phyloP scores from a whole-genome alignment of 2,888 invertebrate species.

The Hydroisotoma schaefferi region DNA sequence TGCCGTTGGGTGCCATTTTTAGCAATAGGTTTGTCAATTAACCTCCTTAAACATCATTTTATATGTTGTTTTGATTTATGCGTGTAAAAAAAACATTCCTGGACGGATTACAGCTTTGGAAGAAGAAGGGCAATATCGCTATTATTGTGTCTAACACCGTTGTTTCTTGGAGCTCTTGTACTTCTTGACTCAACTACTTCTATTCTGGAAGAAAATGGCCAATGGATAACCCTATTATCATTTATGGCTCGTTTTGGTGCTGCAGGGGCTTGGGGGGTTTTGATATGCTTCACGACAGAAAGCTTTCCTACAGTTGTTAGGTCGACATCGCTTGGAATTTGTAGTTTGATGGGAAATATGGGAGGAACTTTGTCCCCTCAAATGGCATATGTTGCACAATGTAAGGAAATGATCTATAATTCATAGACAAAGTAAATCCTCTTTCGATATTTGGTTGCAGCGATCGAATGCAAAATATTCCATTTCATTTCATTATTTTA shows the following conservation, averaged over 20 bases:
- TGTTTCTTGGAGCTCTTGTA: constrained; percentile 20
- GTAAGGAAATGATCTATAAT: too few relatives aligned
- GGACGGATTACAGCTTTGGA: constrained; percentile 26
- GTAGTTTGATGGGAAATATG: constrained; percentile 21
- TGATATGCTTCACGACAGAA: constrained; percentile 35
- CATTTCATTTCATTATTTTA: constrained; percentile 6
- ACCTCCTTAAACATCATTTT: too few relatives aligned
- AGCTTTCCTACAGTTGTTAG: constrained; percentile 34
- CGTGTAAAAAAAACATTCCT: too few relatives aligned
- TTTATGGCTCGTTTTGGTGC: constrained; percentile 20
- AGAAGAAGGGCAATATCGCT: constrained; percentile 19
- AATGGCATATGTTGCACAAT: constrained; percentile 25
- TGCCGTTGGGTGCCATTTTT: constrained; percentile 23
- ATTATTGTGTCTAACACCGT: constrained; percentile 17
- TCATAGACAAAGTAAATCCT: background rate
- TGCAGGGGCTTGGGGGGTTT: constrained; percentile 31
- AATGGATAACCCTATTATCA: constrained; percentile 13
- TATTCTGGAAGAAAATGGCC: background rate
- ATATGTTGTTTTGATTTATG: too few relatives aligned
- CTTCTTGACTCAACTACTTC: background rate
- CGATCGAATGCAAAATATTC: background rate
- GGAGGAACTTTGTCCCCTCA: constrained; percentile 36
- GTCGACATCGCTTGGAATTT: constrained; percentile 27
- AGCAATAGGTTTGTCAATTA: constrained; percentile 18
- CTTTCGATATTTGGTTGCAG: background rate